Base-by-base conservation (phyloP, 2,797 vertebrate genomes). In the Limosa lapponica region DNA sequence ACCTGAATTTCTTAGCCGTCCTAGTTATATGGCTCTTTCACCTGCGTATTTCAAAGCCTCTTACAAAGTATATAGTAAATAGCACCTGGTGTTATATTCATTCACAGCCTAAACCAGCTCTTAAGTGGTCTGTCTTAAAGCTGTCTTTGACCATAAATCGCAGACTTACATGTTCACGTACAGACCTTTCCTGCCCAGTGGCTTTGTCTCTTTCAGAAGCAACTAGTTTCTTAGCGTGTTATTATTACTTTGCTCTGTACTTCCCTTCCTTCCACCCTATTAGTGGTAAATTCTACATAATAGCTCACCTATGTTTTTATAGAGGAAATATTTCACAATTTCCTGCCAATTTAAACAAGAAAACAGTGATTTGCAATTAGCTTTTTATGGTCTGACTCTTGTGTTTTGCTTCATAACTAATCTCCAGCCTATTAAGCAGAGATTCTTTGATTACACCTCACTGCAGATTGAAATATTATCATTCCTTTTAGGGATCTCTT, bases 361-460 rank as follows among this genome's bases (percentile, higher is more conserved):
- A 97, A 95, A 92, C 44, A 66, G 93, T 91, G 77, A 95, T 90
- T 96, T 95, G 77, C 82, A 95, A 87, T 96, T 96, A 96, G 89
- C 61, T 81, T 97, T 90, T 96, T 90, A 84, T 91, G 81, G 48
- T 81, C 43, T 96, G 28, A 72, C 55, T 67, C 59, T 79, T 79
- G 79, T 86, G 51, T 93, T 94, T 94, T 95, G 80, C 90, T 91
- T 87, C 57, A 58, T 91, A 96, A 82, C 70, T 92, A 46, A 91
- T 94, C 82, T 92, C 57, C 19, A 85, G 58, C 62, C 87, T 93
- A 5, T 95, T 87, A 93, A 90, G 71, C 57, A 74, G 88, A 64
- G 52, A 82, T 86, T 73, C 65, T 90, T 96, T 85, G 93, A 81
- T 95, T 94, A 49, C 13, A 72, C 41, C 59, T 95, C 66, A 27